Evolutionary conservation across 2,797 vertebrate species (phyloP), one percentile per base, ranked within the genome.

Genomic region (Dendrocincla tyrannina): DNA sequence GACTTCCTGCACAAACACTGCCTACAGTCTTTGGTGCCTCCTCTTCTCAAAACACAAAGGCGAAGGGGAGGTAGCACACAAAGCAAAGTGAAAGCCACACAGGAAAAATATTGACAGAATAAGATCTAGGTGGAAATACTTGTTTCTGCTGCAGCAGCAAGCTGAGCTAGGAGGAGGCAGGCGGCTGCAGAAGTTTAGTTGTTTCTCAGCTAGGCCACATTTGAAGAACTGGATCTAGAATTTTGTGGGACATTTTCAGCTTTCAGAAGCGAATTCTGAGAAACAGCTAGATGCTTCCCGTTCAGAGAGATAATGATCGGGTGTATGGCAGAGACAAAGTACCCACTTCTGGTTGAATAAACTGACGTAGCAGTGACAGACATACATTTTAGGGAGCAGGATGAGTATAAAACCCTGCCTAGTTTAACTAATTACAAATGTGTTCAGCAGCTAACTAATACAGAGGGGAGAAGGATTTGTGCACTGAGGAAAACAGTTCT

Each of bases 191-290:
- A 67, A 78, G 52, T 46, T 59, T 41, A 44, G 10, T 5, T 67
- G 47, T 55, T 88, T 93, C 68, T 77, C 58, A 88, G 74, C 35
- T 82, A 70, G 76, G 9, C n/a, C 58, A 66, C 25, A 22, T 55
- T 44, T 86, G 39, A 89, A 88, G 69, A 90, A 75, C 15, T 53
- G 30, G 32, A 70, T 74, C 93, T 66, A 56, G 17, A 41, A 44
- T 67, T 88, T 24, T 67, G 52, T 67, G 67, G 47, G 42, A 67
- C 60, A 20, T 55, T 64, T 30, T 93, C 41, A 70, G 13, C 49
- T 92, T 78, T 88, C 66, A 70, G 66, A 74, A 89, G 46, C 9
- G 6, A 77, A 74, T 94, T 93, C 92, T 83, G 86, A 95, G 81
- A 95, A 95, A 72, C 1, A 64, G 76, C 59, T 42, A 58, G 30